These are phyloP conservation scores for Andrena trimmerana DNA, from an alignment of 2,888 invertebrate genomes.

Conservation along the genomic window DNA sequence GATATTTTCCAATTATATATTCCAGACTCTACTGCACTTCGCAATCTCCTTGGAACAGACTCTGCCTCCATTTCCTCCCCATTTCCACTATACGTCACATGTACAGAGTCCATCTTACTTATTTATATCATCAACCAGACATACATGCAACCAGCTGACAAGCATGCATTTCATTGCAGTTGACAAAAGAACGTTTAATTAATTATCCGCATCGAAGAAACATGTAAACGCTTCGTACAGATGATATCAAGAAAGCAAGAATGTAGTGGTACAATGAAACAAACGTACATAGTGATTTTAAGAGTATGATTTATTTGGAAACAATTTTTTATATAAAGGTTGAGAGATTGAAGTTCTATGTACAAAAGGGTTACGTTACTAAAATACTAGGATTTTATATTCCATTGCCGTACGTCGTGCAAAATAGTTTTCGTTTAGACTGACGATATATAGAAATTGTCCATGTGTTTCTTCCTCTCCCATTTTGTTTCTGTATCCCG, in stretches of 20 bases:
- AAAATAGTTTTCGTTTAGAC: slow-evolving; percentile 63
- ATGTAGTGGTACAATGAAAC: background rate
- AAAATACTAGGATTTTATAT: slow-evolving; percentile 79
- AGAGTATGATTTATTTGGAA: slow-evolving; percentile 77
- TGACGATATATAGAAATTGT: slow-evolving; percentile 58
- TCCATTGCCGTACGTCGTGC: slow-evolving; percentile 57
- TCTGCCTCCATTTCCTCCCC: background rate
- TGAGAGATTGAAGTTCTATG: slow-evolving; percentile 75
- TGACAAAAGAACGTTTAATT: slow-evolving; percentile 35
- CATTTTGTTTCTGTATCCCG: slow-evolving; percentile 34
- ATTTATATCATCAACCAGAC: background rate
- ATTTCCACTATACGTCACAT: background rate
- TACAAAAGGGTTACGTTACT: slow-evolving; percentile 75
- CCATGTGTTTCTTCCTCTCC: slow-evolving; percentile 21
- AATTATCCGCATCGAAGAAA: background rate
- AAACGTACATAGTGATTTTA: slow-evolving; percentile 56
- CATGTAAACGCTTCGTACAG: background rate
- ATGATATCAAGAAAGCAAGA: background rate
- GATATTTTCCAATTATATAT: slow-evolving; percentile 46
- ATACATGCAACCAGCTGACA: background rate
- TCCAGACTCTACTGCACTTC: background rate
- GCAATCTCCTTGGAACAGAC: background rate
- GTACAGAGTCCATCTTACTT: background rate
- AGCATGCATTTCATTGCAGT: background rate
- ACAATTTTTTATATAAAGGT: slow-evolving; percentile 77